phyloP scores from a whole-genome alignment of 2,797 vertebrate species.

The Leptatherina wallacei region DNA sequence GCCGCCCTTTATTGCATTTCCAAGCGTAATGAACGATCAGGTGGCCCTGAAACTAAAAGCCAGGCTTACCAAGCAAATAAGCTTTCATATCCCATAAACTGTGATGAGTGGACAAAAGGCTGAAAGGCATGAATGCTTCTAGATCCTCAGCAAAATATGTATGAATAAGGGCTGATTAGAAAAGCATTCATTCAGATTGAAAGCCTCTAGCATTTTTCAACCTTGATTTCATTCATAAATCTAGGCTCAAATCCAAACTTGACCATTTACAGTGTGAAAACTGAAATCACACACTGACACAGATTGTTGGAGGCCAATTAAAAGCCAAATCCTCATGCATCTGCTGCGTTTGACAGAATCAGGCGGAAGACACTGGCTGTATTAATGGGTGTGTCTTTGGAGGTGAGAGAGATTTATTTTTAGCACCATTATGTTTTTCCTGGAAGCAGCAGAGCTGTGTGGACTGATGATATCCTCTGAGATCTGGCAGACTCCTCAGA shows the following conservation, averaged over 20 bases:
- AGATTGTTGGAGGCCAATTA: not conserved
- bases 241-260: slow-evolving; percentile 3
- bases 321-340: slow-evolving; percentile 2
- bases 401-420: slow-evolving; percentile 53
- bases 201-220: not conserved
- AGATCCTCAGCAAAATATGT: not conserved
- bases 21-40: not conserved
- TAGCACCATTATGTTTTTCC: slow-evolving; percentile 45
- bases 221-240: slow-evolving; percentile 21
- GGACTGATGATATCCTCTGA: slow-evolving; percentile 37
- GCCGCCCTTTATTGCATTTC: not conserved
- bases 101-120: not conserved
- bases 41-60: not conserved
- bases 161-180: not conserved
- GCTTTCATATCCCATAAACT: not conserved
- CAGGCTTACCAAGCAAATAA: not conserved
- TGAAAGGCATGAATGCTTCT: not conserved
- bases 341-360: slow-evolving; percentile 22
- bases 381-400: slow-evolving; percentile 26
- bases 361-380: slow-evolving; percentile 19
- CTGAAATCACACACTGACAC: not conserved
- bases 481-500: slow-evolving; percentile 39
- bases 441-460: slow-evolving; percentile 33
- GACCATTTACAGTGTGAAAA: not conserved
- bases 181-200: not conserved